phyloP scores from a whole-genome alignment of 2,113 vertebrate genomes.

The Tapirus terrestris region DNA sequence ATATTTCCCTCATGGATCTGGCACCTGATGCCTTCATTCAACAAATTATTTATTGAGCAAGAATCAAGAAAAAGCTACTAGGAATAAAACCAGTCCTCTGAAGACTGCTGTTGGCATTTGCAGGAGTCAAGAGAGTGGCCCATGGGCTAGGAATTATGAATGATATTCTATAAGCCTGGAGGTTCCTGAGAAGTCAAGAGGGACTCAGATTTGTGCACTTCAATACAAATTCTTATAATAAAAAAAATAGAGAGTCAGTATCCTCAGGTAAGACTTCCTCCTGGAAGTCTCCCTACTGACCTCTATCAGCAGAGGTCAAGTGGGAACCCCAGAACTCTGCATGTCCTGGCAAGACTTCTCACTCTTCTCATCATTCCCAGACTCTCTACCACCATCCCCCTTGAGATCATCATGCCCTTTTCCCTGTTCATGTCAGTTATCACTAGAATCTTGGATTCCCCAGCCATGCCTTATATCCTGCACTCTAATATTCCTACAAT shows the following conservation, averaged over 20 bases:
- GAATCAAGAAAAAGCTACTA: not conserved
- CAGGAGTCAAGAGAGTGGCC: not conserved
- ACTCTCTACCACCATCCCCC: not conserved
- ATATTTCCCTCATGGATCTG: constrained; percentile 5
- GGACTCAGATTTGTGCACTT: not conserved
- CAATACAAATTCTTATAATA: not conserved
- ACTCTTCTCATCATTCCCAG: not conserved
- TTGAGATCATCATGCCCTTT: not conserved
- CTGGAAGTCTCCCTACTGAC: not conserved
- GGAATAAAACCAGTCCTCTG: not conserved
- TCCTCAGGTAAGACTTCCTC: not conserved
- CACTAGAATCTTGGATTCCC: not conserved
- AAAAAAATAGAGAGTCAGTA: not conserved
- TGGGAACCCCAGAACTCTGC: not conserved
- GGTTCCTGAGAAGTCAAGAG: not conserved
- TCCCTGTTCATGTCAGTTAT: not conserved
- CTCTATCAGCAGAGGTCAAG: not conserved
- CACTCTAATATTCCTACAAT: not conserved
- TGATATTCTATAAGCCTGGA: not conserved
- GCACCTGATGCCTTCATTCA: not conserved
- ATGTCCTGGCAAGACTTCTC: not conserved
- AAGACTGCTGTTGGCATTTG: not conserved
- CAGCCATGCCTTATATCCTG: not conserved
- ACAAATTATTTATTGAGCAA: not conserved
- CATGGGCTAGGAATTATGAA: not conserved